Conservation (phyloP, 2,888 invertebrate species). For the Trachelus iudaicus region DNA sequence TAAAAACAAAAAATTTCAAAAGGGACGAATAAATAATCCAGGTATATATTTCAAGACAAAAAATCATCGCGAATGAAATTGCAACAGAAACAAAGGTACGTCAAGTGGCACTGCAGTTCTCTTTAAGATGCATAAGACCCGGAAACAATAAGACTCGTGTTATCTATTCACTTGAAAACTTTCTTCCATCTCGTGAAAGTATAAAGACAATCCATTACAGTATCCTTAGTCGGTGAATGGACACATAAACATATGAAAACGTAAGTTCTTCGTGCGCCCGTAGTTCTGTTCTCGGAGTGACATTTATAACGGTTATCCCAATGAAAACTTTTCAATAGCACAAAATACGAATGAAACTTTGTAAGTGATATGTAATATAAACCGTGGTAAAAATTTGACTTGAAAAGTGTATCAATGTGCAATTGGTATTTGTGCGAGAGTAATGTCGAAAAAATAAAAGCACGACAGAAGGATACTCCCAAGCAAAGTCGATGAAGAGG, state of each 20-base stretch:
- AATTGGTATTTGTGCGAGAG: neutral
- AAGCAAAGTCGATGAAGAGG: neutral
- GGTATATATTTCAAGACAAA: neutral
- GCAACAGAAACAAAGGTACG: neutral
- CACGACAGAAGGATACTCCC: neutral
- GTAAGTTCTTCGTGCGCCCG: neutral
- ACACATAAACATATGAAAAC: neutral
- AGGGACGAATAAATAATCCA: neutral
- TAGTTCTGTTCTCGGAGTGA: neutral
- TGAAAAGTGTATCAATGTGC: neutral
- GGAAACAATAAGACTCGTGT: neutral
- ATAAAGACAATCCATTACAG: constrained; percentile 5
- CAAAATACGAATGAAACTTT: neutral
- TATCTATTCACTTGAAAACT: neutral
- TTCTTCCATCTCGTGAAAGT: neutral
- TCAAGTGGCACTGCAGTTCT: neutral
- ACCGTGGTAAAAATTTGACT: neutral
- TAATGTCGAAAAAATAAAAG: neutral
- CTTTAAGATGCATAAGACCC: neutral
- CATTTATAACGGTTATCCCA: neutral
- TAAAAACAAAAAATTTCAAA: neutral
- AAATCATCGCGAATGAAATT: neutral
- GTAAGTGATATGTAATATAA: neutral
- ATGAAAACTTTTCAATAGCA: neutral
- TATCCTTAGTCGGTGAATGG: neutral